Conservation (phyloP, 1,140 invertebrate genomes). For the Drosophila jambulina region DNA sequence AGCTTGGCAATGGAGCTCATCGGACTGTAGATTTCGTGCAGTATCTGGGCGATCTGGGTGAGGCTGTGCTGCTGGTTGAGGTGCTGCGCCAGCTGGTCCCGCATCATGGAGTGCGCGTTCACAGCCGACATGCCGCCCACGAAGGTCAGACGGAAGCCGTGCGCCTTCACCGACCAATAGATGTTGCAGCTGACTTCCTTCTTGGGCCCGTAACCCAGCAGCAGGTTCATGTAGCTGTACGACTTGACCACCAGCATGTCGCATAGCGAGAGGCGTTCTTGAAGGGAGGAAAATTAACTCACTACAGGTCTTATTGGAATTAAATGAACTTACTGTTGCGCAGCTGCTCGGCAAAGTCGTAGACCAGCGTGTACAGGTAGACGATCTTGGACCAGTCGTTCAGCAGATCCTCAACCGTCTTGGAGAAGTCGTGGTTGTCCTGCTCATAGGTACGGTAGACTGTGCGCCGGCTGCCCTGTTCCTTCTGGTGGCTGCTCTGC, state of each 20-base stretch:
- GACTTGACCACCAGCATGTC: constrained; percentile 91
- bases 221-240: constrained; percentile 92
- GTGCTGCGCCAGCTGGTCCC: constrained; percentile 92
- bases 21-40: constrained; percentile 94
- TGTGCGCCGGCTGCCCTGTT: constrained; percentile 92
- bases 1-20: constrained; percentile 93
- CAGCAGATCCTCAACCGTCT: constrained; percentile 93
- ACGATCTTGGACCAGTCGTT: constrained; percentile 97
- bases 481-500: constrained; percentile 92
- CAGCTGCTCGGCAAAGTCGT: constrained; percentile 91
- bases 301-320: not conserved
- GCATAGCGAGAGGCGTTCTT: constrained; percentile 88
- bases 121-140: constrained; percentile 87
- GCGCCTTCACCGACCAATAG: constrained; percentile 90
- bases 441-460: constrained; percentile 96
- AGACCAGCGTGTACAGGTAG: constrained; percentile 93
- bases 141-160: constrained; percentile 87
- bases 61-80: constrained; percentile 91
- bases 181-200: constrained; percentile 91
- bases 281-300: not conserved
- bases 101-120: constrained; percentile 93
- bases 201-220: constrained; percentile 92
- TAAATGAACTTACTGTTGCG: constrained; percentile 86
- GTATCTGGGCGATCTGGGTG: constrained; percentile 91
- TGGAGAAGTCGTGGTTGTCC: constrained; percentile 89